A percentile compares a stretch with the other conserved stretches of the same genome.
Evolutionary conservation across 2,113 vertebrate genomes (phyloP).

Genomic region (Gavia stellata): DNA sequence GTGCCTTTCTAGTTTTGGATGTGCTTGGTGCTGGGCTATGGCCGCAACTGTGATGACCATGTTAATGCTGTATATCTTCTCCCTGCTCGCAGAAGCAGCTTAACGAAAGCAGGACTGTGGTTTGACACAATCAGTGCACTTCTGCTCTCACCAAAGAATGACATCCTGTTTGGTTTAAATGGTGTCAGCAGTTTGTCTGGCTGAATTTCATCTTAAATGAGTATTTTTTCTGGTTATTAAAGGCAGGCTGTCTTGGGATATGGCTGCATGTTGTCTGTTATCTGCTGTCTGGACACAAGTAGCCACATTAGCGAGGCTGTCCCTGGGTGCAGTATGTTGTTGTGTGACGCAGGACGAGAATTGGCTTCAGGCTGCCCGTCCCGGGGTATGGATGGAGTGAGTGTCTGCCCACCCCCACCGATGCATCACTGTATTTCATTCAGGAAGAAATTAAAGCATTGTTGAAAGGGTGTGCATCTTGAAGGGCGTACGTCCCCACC

Average conservation of each 20-base stretch:
- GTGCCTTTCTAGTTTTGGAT: neutral
- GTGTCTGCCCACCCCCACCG: neutral
- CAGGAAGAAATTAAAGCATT: neutral
- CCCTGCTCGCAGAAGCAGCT: neutral
- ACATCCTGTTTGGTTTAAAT: neutral
- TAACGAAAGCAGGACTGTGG: neutral
- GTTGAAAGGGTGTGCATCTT: accelerated
- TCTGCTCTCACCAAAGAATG: neutral
- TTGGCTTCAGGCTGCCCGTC: neutral
- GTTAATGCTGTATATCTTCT: neutral
- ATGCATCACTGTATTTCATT: neutral
- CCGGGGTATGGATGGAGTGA: neutral
- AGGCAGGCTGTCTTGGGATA: neutral
- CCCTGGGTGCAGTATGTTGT: accelerated
- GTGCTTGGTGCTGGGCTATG: neutral
- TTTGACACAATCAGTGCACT: neutral
- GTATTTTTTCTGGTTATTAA: neutral
- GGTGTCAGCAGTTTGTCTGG: neutral
- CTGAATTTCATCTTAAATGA: neutral
- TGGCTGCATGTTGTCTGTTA: accelerated
- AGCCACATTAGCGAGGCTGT: neutral
- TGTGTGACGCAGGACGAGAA: neutral
- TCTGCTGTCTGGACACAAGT: neutral
- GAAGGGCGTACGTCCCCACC: accelerated
- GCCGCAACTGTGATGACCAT: neutral